phyloP scores from a whole-genome alignment of 2,113 vertebrate species.

The Monopterus albus region DNA sequence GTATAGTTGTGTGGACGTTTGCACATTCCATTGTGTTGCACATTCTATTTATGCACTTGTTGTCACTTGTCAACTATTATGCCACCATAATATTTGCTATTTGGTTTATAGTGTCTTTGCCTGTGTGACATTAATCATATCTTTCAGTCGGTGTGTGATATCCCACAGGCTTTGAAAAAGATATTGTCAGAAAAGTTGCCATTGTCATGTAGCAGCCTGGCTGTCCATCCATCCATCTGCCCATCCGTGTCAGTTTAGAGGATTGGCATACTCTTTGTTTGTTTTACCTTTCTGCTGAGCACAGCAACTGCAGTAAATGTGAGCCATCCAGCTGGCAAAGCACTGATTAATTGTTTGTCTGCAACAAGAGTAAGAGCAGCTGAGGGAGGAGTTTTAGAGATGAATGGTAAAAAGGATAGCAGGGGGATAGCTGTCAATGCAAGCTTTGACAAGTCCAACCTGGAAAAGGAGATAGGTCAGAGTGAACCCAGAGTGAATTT shows the following conservation, averaged over 20 bases:
- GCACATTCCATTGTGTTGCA: no score
- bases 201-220: not conserved
- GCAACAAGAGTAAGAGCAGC: constrained; percentile 52
- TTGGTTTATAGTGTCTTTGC: not conserved
- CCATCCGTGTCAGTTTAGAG: constrained; percentile 32
- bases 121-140: not conserved
- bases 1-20: not conserved
- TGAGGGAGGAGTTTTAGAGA: constrained; percentile 37
- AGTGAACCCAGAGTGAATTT: not conserved
- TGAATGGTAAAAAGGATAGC: constrained; percentile 29
- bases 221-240: constrained; percentile 29
- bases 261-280: constrained; percentile 53
- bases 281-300: constrained; percentile 71
- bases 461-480: constrained; percentile 12
- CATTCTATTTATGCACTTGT: no score
- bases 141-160: not conserved
- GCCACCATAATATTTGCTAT: not conserved
- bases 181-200: not conserved
- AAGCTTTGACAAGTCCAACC: constrained; percentile 30
- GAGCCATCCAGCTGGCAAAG: constrained; percentile 58
- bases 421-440: constrained; percentile 35
- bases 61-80: constrained; percentile 7
- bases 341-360: constrained; percentile 71
- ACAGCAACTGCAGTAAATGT: constrained; percentile 65
- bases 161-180: constrained; percentile 11